phyloP scores from a whole-genome alignment of 2,888 invertebrate genomes.

The Tachina fera region DNA sequence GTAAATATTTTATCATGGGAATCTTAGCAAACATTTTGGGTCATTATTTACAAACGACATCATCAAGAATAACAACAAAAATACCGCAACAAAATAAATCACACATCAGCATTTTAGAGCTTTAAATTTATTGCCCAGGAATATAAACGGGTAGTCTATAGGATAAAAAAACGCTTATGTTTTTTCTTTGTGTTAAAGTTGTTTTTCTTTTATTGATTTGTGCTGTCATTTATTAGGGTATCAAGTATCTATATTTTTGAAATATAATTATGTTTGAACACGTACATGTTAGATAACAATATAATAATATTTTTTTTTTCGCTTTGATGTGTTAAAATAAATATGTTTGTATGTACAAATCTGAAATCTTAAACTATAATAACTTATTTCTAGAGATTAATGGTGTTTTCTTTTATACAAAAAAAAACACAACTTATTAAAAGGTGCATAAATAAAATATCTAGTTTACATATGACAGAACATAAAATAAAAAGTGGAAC shows the following conservation, averaged over 20 bases:
- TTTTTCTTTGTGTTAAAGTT: slow-evolving; percentile 5
- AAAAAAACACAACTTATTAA: too few species aligned
- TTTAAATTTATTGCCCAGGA: slow-evolving; percentile 26
- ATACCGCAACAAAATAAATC: slow-evolving; percentile 15
- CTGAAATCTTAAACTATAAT: too few species aligned
- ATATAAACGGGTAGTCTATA: not conserved
- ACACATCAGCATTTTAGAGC: slow-evolving; percentile 20
- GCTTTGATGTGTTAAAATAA: too few species aligned
- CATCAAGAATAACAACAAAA: not conserved
- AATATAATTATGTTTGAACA: too few species aligned
- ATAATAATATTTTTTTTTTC: too few species aligned
- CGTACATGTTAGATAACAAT: too few species aligned
- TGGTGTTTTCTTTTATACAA: too few species aligned
- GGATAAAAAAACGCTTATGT: slow-evolving; percentile 12
- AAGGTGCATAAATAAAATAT: too few species aligned
- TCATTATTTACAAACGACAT: slow-evolving; percentile 53
- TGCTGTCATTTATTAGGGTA: slow-evolving; percentile 38
- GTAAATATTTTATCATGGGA: slow-evolving; percentile 64
- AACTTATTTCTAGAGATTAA: too few species aligned
- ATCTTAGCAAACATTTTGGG: slow-evolving; percentile 47
- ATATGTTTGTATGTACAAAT: not conserved
- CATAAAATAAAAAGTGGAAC: too few species aligned
- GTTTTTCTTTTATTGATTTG: slow-evolving; percentile 22
- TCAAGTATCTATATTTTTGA: not conserved
- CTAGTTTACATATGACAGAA: too few species aligned